Evolutionary conservation across 2,888 invertebrate species (phyloP), one percentile per base, ranked within the genome.

Genomic region (Andrena bicolor): DNA sequence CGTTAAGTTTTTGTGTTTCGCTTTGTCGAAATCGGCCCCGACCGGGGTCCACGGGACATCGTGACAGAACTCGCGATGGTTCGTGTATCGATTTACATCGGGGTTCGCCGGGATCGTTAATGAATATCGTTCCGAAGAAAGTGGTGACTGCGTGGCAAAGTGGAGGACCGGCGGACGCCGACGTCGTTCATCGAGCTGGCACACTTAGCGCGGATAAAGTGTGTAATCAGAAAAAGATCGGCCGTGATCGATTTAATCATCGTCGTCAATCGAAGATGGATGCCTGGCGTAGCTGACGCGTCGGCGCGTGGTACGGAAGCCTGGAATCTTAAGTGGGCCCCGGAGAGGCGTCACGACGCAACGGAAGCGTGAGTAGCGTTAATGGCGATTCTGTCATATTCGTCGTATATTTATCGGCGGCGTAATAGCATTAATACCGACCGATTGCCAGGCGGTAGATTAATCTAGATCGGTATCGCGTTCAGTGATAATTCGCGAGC

Each of bases 301-400:
- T 51, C 51, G 69, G 23, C 41, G 76, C 70, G 71, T 76, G 71
- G 16, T 70, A 76, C 76, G 20, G 76, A 56, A 76, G 63, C 76
- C 53, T 63, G 71, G 63, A 56, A 56, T 71, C 41, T 56, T 64
- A 64, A 64, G n/a, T 64, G 76, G 30, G 26, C 16, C 20, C 66
- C 28, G 20, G 20, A n/a, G 16, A 23, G 23, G 71, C 71, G 56
- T 63, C 53, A 63, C 51, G 70, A 53, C 53, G 41, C 75, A 10
- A 10, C 48, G 58, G 4, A 60, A 16, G 60, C 41, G 65, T 41
- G 53, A 63, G 66, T 61, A 74, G n/a, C 66, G 66, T 77, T 74
- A 66, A 77, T 68, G 41, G 30, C 26, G 30, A 61, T 41, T n/a
- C 61, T 32, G 49, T 75, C 32, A 0, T 61, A 41, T 56, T 23